Evolutionary conservation across 2,797 vertebrate genomes (phyloP).

Genomic region (Rousettus madagascariensis): DNA sequence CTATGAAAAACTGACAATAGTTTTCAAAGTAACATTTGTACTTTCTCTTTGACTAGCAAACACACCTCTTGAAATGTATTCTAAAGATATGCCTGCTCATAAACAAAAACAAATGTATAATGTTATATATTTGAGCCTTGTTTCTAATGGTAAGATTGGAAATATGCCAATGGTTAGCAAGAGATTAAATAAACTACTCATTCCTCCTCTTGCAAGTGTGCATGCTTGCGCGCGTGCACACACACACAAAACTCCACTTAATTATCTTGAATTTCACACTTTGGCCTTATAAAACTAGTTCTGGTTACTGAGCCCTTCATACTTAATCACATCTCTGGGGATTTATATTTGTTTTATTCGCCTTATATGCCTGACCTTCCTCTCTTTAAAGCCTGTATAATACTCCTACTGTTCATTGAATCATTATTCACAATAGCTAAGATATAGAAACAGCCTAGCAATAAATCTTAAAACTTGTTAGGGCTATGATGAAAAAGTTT

Average conservation of each 20-base stretch:
- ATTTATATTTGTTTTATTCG: background rate
- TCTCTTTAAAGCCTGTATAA: background rate
- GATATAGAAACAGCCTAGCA: background rate
- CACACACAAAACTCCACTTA: background rate
- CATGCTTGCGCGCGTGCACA: fast-evolving
- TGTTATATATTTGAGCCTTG: background rate
- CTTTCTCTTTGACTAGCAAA: background rate
- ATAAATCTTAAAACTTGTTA: background rate
- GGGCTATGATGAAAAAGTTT: background rate
- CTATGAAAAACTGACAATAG: background rate
- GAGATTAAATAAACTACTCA: background rate
- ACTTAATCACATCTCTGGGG: background rate
- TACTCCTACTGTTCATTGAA: background rate
- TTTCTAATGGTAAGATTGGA: background rate
- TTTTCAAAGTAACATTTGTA: background rate
- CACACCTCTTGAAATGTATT: background rate
- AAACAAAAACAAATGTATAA: background rate
- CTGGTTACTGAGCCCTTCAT: background rate
- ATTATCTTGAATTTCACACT: background rate
- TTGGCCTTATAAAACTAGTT: background rate
- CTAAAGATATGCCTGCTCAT: background rate
- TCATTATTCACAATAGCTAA: background rate
- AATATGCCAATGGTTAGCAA: background rate
- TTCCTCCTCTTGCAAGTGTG: background rate
- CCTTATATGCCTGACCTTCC: background rate